Base-by-base conservation (phyloP, 2,113 vertebrate genomes). In the Neogobius melanostomus region DNA sequence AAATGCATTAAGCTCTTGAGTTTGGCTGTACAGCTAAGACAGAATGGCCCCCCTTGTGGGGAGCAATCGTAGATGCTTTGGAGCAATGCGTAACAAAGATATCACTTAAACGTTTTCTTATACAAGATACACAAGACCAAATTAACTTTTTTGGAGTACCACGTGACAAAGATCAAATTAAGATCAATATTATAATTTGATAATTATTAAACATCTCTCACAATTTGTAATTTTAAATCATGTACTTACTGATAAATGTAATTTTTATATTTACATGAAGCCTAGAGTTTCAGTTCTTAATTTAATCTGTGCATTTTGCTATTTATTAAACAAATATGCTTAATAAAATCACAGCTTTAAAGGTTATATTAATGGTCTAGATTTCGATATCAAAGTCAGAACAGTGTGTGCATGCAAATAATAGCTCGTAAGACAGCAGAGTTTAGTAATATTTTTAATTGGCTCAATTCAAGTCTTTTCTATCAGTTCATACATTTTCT, bases 31-130 rank as follows among this genome's bases (percentile, higher is more conserved):
- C n/a, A 51, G 11, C 65, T 15, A 46, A 5, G 78, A 36, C 50
- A 4, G 28, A 77, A 79, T 50, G 57, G 82, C 82, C 56, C 85
- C 77, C 63, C 87, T 2, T 65, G 85, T 90, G 86, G 88, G 68
- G n/a, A 78, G 66, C 8, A 52, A 44, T 28, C 7, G 9, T 1
- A 75, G 66, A 54, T 65, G 48, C 72, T 59, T 11, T 59, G 11
- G 8, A 60, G 57, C 12, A 15, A 8, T 15, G 8, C 17, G 28
- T 36, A 36, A 36, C 28, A 36, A 36, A 36, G 28, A 36, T 21
- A n/a, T 36, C 1, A 36, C 28, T 36, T 36, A 36, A 36, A 36
- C 28, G 28, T 36, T 36, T 36, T 36, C 28, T 36, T 36, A 36
- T 36, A 36, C 28, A 36, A 2, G 28, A 5, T 4, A 5, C 28